phyloP scores from a whole-genome alignment of 1,140 invertebrate genomes.

The Rhizoglyphus robini region DNA sequence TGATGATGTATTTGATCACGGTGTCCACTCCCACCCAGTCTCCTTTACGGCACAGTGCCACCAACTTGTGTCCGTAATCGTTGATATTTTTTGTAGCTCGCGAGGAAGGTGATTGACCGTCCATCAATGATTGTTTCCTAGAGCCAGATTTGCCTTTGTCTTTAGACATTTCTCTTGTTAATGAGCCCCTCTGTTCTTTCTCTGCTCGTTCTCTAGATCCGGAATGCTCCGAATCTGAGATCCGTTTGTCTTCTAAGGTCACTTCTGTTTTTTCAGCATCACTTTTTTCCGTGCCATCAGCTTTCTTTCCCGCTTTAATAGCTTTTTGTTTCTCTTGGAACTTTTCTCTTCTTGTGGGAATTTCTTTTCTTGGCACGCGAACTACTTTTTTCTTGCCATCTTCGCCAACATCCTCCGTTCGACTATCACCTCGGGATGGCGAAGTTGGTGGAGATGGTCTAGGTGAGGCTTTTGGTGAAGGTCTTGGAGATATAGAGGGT shows the following conservation, averaged over 20 bases:
- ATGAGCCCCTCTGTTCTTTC: not conserved
- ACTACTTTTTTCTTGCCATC: not conserved
- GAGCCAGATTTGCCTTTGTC: not conserved
- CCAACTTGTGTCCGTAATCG: constrained; percentile 21
- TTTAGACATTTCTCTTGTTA: not conserved
- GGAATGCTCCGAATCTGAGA: not conserved
- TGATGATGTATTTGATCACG: constrained; percentile 22
- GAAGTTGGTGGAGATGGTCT: not conserved
- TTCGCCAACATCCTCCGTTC: not conserved
- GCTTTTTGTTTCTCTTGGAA: constrained; percentile 10
- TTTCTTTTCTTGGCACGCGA: not conserved
- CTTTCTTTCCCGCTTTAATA: not conserved
- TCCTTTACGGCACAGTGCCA: constrained; percentile 26
- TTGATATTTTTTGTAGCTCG: constrained; percentile 1
- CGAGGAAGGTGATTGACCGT: not conserved
- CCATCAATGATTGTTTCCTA: not conserved
- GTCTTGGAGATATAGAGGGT: not conserved
- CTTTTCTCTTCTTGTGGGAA: not conserved
- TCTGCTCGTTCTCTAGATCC: not conserved
- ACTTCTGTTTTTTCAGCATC: not conserved
- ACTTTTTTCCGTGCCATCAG: not conserved
- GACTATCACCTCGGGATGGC: too few species aligned
- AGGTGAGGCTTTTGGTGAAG: not conserved
- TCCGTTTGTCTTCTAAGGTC: not conserved
- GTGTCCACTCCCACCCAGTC: constrained; percentile 28